These are phyloP conservation scores for Urocynchramus pylzowi DNA, from an alignment of 2,113 vertebrate genomes.

Conservation along the genomic window DNA sequence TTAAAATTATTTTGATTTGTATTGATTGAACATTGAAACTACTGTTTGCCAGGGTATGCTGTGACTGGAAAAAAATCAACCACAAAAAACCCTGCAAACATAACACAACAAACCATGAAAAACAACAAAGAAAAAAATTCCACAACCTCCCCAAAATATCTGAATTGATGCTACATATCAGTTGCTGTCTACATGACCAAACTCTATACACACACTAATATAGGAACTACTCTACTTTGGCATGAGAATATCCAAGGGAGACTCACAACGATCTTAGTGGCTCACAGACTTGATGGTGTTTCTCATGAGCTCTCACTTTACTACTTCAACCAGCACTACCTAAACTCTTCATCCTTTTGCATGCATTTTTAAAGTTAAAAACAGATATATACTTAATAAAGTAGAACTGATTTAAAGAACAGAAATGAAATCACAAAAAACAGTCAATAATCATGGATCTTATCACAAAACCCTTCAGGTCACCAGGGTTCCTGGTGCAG, in stretches of 20 bases:
- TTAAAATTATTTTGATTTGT: background rate
- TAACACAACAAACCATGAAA: background rate
- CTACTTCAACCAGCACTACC: background rate
- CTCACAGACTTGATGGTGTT: background rate
- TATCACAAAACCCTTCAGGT: background rate
- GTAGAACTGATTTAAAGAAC: background rate
- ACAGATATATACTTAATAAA: background rate
- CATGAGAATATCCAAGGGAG: background rate
- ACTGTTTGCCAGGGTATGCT: background rate
- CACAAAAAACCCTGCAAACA: background rate
- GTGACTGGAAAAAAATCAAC: background rate
- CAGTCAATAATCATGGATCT: background rate
- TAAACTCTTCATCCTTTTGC: background rate
- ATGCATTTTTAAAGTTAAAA: background rate
- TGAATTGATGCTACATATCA: background rate
- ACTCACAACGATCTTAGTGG: background rate
- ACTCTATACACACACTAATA: background rate
- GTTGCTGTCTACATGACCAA: background rate
- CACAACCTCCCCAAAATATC: background rate
- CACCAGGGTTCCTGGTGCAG: background rate
- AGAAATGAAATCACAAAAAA: background rate
- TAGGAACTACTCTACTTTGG: background rate
- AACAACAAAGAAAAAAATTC: background rate
- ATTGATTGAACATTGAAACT: background rate
- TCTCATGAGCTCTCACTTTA: background rate